A percentile compares a stretch with the other conserved stretches of the same genome.
phyloP scores from a whole-genome alignment of 2,113 vertebrate genomes.

The Excalfactoria chinensis region DNA sequence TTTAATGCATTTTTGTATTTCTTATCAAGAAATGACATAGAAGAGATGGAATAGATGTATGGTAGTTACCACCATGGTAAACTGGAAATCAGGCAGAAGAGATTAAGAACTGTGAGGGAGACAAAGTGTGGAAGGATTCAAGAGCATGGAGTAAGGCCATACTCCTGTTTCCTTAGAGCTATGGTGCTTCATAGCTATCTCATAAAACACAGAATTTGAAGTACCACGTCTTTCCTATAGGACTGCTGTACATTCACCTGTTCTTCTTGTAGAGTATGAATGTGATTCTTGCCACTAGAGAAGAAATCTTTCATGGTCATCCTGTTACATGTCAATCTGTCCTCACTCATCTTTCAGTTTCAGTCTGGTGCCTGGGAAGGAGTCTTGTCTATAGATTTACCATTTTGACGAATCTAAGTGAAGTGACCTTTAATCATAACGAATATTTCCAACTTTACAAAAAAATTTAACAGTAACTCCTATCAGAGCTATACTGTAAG shows the following conservation, averaged over 20 bases:
- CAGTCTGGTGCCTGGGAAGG: background rate
- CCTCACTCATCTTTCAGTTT: background rate
- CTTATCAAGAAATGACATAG: background rate
- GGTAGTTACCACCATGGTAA: background rate
- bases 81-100: background rate
- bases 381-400: background rate
- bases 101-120: background rate
- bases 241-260: background rate
- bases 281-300: background rate
- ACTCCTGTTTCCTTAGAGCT: background rate
- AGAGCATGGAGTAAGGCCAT: background rate
- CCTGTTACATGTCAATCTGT: background rate
- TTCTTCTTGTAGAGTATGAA: background rate
- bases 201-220: background rate
- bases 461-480: background rate
- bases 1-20: background rate
- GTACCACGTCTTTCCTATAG: background rate
- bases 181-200: background rate
- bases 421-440: background rate
- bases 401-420: background rate
- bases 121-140: background rate
- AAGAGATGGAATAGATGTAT: background rate
- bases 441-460: background rate
- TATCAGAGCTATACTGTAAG: background rate
- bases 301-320: background rate